Conservation (phyloP, 92 coral and sea anemone genomes). For the Ricordea florida region DNA sequence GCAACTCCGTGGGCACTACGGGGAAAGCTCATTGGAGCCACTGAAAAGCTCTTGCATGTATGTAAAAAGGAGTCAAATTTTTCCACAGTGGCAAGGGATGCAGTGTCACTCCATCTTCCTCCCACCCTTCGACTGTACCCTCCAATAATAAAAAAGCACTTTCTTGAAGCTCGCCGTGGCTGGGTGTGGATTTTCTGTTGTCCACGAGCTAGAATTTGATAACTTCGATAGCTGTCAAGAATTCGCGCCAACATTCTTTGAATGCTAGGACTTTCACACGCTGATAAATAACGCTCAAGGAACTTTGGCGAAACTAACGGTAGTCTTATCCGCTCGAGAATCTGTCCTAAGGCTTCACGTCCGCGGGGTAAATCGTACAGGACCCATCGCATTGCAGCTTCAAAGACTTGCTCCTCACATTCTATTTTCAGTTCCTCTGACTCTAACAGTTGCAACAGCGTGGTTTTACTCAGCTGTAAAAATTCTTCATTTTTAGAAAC, state of each 20-base stretch:
- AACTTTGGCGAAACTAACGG: slow-evolving; percentile 80
- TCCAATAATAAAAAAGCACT: slow-evolving; percentile 85
- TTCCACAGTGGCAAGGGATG: slow-evolving; percentile 80
- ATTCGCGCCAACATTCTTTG: slow-evolving; percentile 71
- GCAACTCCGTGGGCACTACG: slow-evolving; percentile 89
- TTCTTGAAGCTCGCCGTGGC: slow-evolving; percentile 84
- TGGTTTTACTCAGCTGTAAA: slow-evolving; percentile 53
- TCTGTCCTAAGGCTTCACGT: slow-evolving; percentile 67
- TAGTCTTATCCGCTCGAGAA: slow-evolving; percentile 82
- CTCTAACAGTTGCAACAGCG: slow-evolving; percentile 59
- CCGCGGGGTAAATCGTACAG: slow-evolving; percentile 60
- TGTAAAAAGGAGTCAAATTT: slow-evolving; percentile 77
- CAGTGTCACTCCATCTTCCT: slow-evolving; percentile 84
- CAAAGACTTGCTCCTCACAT: slow-evolving; percentile 83
- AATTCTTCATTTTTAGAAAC: slow-evolving; percentile 82
- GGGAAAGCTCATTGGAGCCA: slow-evolving; percentile 70
- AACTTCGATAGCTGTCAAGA: slow-evolving; percentile 68
- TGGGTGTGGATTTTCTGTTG: slow-evolving; percentile 34
- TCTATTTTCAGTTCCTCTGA: slow-evolving; percentile 91
- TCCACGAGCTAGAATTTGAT: slow-evolving; percentile 66
- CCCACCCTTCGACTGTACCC: slow-evolving; percentile 83
- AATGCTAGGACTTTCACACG: slow-evolving; percentile 75
- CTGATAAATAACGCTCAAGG: slow-evolving; percentile 53
- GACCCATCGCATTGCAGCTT: slow-evolving; percentile 86
- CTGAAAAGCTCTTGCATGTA: slow-evolving; percentile 61